Evolutionary conservation across 2,113 vertebrate genomes (phyloP), one percentile per base, ranked within the genome.

Genomic region (Chloebia gouldiae): DNA sequence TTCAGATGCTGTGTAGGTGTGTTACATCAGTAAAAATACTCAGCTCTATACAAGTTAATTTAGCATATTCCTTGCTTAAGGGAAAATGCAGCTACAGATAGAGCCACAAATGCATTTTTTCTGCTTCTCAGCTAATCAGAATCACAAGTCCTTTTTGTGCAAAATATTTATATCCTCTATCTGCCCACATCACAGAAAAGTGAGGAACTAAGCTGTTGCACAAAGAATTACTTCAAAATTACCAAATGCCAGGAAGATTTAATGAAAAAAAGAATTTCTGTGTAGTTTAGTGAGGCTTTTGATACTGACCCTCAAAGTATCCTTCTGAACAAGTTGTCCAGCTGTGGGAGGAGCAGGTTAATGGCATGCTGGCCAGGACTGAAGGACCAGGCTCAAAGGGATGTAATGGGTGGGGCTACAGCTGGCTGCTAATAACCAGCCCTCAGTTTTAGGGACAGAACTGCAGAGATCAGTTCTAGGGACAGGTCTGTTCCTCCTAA

Each of bases 361-460:
- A 37, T 1, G 2, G 2, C 53, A 13, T 14, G 2, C 44, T 86
- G 53, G 11, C 7, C 23, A 49, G 57, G 9, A 19, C 15, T 44
- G 61, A 82, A 51, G 0, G 0, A 11, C 24, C 27, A 47, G 15
- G 4, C 7, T 77, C 35, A 47, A 69, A 50, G 6, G 1, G 7
- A 9, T 51, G 10, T 27, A 65, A 2, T 15, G 37, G 33, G 15
- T 65, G 17, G 20, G 11, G 13, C 9, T 83, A 33, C 15, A 39
- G 24, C 40, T 71, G 37, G 4, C 30, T 75, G 18, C 21, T 40
- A 40, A 40, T 40, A 11, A 40, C 40, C 13, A 40, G 40, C 13
- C 11, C 11, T 40, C 40, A 40, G 40, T 40, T 40, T 40, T 40
- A 40, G 40, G 40, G 40, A 40, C 40, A 40, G 40, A 40, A 40